phyloP scores from a whole-genome alignment of 1,140 invertebrate species.

The Cyclargus thomasi region DNA sequence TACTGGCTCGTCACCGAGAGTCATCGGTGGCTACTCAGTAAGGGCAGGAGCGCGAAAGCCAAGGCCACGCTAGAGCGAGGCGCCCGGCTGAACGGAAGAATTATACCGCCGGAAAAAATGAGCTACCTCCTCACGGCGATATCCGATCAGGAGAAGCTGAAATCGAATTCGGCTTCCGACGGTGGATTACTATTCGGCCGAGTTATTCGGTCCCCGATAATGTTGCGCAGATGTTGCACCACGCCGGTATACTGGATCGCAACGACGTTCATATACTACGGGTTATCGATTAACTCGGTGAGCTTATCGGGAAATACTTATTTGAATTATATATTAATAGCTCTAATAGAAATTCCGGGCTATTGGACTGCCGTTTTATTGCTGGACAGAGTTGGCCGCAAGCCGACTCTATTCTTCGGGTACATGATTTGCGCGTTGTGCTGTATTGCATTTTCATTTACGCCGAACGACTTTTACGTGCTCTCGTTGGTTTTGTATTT shows the following conservation, averaged over 20 bases:
- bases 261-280: constrained; percentile 87
- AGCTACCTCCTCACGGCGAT: constrained; percentile 58
- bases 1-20: constrained; percentile 80
- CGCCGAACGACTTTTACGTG: constrained; percentile 38
- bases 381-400: constrained; percentile 79
- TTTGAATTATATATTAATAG: constrained; percentile 81
- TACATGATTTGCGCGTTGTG: constrained; percentile 52
- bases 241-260: constrained; percentile 84
- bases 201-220: constrained; percentile 77
- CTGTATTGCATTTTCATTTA: constrained; percentile 55
- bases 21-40: constrained; percentile 85
- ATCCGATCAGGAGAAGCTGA: constrained; percentile 32
- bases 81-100: constrained; percentile 80
- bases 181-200: constrained; percentile 42
- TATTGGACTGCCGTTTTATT: constrained; percentile 80
- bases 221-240: constrained; percentile 80
- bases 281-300: constrained; percentile 86
- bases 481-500: constrained; percentile 53
- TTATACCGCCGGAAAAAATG: constrained; percentile 74
- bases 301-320: constrained; percentile 82
- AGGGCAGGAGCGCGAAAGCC: constrained; percentile 80
- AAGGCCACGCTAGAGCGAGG: constrained; percentile 76
- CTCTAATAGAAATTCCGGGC: constrained; percentile 82
- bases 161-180: constrained; percentile 13
- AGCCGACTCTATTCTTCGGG: constrained; percentile 52